Evolutionary conservation across 2,797 vertebrate species (phyloP), one percentile per base, ranked within the genome.

Genomic region (Danio tinwini): DNA sequence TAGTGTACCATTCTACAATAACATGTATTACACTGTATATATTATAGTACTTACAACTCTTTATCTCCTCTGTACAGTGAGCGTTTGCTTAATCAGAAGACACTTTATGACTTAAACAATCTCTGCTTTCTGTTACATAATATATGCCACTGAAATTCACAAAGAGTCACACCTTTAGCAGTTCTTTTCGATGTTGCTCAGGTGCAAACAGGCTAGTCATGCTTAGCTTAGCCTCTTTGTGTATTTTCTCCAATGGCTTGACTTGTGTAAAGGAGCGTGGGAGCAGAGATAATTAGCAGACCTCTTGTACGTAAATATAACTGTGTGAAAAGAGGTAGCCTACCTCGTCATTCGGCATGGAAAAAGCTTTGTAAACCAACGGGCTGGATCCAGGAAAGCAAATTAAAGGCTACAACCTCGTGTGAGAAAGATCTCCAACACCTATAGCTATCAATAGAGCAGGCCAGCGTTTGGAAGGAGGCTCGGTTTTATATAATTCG

Each of bases 381-480:
- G 59, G 64, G 63, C 70, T 47, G 52, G 65, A 68, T 85, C 78
- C 86, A 88, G 84, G 82, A 90, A 88, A 85, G 17, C 50, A 82
- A 85, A 86, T 89, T 86, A 86, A 82, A 86, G 73, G 78, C 64
- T 53, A 77, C 83, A 84, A 85, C 19, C 59, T 39, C 75, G 64
- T 77, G 81, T 81, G 50, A 83, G 78, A 87, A 84, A 84, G 40
- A 84, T 59, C 68, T 86, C 87, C 74, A 85, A 85, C 81, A 72
- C 81, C 79, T 70, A 77, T 67, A 64, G 74, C 76, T 67, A 61
- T 80, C 63, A 86, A 55, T 80, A 62, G 56, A 77, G 56, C 72
- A 44, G 58, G 59, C 52, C 52, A 56, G 0, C n/a, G 16, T 69
- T 72, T 79, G 62, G 59, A 58, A 16, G n/a, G 81, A 88, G 81